These are phyloP conservation scores for Coluber constrictor DNA, from an alignment of 2,797 vertebrate species.

Conservation along the genomic window DNA sequence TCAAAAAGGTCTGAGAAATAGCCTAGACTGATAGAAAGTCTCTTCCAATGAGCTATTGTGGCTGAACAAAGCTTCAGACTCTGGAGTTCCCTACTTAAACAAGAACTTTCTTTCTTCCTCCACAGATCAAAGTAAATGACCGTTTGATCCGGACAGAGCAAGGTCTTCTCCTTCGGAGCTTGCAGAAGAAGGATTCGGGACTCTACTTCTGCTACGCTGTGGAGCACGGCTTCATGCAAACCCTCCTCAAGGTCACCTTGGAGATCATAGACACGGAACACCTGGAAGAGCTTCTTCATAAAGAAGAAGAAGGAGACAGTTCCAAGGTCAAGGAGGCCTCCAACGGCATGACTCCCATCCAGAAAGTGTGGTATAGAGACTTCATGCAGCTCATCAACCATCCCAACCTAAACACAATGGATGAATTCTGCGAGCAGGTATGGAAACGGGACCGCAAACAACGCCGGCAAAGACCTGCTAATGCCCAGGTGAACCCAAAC, in stretches of 20 bases:
- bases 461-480: slow-evolving; percentile 83
- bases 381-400: slow-evolving; percentile 97
- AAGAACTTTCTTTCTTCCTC: slow-evolving; percentile 1
- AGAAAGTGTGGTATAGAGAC: slow-evolving; percentile 97
- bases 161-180: slow-evolving; percentile 87
- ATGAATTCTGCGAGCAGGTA: slow-evolving; percentile 98
- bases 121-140: slow-evolving; percentile 85
- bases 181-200: slow-evolving; percentile 85
- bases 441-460: slow-evolving; percentile 97
- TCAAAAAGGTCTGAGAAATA: not conserved
- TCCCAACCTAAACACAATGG: slow-evolving; percentile 92
- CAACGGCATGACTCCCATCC: slow-evolving; percentile 79
- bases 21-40: not conserved
- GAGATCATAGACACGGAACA: slow-evolving; percentile 91
- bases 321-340: slow-evolving; percentile 73
- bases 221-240: slow-evolving; percentile 97
- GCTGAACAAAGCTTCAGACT: not conserved
- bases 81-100: not conserved
- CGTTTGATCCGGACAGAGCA: slow-evolving; percentile 87
- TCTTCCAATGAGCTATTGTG: not conserved
- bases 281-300: slow-evolving; percentile 88
- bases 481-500: slow-evolving; percentile 76
- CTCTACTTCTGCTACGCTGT: slow-evolving; percentile 91
- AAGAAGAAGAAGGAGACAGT: slow-evolving; percentile 75
- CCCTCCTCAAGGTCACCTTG: slow-evolving; percentile 87